phyloP scores from a whole-genome alignment of 2,113 vertebrate species.

The Platycercus adscitus region DNA sequence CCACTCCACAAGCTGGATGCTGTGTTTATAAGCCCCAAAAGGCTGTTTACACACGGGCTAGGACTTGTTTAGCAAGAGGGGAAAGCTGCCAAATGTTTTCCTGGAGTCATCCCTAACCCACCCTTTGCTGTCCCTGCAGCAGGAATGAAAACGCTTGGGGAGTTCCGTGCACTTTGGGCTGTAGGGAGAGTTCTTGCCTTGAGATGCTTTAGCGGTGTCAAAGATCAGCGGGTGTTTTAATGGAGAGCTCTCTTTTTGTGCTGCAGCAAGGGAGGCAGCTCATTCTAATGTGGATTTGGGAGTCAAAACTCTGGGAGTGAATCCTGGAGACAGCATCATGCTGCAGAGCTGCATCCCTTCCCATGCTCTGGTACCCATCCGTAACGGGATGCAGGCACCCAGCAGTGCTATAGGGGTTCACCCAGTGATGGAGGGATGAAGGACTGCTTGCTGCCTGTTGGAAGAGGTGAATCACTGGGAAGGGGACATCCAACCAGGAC shows the following conservation, averaged over 20 bases:
- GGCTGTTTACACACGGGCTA: slow-evolving; percentile 21
- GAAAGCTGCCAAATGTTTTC: slow-evolving; percentile 15
- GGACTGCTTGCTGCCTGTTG: background rate
- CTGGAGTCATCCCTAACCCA: background rate
- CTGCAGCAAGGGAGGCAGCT: background rate
- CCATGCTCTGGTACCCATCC: fast-evolving
- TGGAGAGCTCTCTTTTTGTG: background rate
- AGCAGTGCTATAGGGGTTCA: background rate
- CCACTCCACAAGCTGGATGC: background rate
- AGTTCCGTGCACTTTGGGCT: background rate
- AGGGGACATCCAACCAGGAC: no score
- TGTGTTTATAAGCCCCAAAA: slow-evolving; percentile 28
- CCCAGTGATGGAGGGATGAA: background rate
- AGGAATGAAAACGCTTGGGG: background rate
- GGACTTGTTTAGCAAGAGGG: slow-evolving; percentile 39
- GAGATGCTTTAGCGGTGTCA: background rate
- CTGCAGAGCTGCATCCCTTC: fast-evolving
- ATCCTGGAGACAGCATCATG: background rate
- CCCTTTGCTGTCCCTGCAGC: background rate
- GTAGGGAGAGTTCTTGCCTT: background rate
- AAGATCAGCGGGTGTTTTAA: background rate
- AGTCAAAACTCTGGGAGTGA: background rate
- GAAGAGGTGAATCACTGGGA: background rate
- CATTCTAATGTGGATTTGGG: background rate
- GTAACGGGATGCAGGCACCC: fast-evolving